These are phyloP conservation scores for Eurystomus gularis DNA, from an alignment of 2,113 vertebrate species.

Conservation along the genomic window DNA sequence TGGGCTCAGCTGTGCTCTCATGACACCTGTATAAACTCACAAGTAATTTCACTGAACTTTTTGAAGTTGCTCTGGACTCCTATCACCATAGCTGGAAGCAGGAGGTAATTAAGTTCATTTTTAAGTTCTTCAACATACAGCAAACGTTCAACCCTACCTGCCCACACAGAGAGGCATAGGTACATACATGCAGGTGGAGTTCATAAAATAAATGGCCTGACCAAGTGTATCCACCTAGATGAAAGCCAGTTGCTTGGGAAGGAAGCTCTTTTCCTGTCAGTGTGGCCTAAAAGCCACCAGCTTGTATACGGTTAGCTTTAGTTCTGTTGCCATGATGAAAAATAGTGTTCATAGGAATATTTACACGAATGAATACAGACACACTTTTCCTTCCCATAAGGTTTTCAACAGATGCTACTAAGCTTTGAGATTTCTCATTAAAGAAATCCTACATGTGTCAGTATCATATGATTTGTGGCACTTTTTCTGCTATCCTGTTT, in stretches of 20 bases:
- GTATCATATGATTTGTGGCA: neutral
- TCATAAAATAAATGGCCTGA: neutral
- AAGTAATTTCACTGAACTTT: neutral
- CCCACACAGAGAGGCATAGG: neutral
- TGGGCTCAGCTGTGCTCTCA: neutral
- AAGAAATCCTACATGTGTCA: rapidly evolving
- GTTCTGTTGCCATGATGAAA: neutral
- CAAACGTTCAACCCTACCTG: neutral
- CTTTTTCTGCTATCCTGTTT: neutral
- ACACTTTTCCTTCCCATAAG: neutral
- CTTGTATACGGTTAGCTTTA: neutral
- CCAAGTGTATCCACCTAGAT: neutral
- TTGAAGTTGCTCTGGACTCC: neutral
- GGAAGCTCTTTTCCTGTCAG: neutral
- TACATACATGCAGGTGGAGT: neutral
- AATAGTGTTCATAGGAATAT: neutral
- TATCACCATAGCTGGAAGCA: neutral
- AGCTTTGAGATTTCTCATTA: neutral
- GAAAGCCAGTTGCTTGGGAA: conserved; percentile 42
- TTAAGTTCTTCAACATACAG: neutral
- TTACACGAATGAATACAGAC: neutral
- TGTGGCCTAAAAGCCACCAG: neutral
- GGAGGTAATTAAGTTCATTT: neutral
- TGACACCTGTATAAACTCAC: neutral
- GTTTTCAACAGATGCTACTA: neutral